A percentile compares a stretch with the other conserved stretches of the same genome.
These are phyloP conservation scores for Tipula unca DNA, from an alignment of 2,888 invertebrate genomes.

Conservation along the genomic window DNA sequence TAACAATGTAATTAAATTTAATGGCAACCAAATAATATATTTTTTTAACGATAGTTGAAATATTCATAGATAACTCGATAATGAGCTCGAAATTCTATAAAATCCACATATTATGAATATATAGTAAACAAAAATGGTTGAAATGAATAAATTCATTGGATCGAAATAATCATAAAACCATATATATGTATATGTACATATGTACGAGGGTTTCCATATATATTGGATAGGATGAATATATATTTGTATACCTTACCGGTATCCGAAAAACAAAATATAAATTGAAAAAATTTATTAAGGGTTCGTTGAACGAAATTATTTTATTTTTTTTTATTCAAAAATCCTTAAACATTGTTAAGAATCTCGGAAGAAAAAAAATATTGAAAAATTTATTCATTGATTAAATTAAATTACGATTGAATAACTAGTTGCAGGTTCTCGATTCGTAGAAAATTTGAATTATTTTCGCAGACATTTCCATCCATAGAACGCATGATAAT, in stretches of 20 bases:
- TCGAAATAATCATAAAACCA: not conserved
- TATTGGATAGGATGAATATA: not conserved
- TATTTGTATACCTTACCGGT: not conserved
- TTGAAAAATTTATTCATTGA: not conserved
- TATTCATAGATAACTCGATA: not conserved
- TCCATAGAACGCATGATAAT: not conserved
- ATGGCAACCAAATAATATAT: not conserved
- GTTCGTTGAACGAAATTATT: not conserved
- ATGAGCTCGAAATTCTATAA: not conserved
- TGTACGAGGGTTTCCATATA: not conserved
- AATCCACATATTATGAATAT: not conserved
- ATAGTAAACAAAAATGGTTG: too few relatives aligned
- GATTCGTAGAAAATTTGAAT: not conserved
- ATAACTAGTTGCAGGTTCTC: not conserved
- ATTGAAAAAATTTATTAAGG: not conserved
- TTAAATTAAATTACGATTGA: not conserved
- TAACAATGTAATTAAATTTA: not conserved
- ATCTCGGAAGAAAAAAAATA: not conserved
- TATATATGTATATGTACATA: not conserved
- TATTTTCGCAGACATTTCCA: not conserved
- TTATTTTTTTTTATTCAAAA: not conserved
- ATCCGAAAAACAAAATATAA: not conserved
- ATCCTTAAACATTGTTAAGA: not conserved
- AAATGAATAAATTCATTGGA: not conserved
- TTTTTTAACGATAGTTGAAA: not conserved